Conservation (phyloP, 2,888 invertebrate genomes). For the Andrena flavipes region DNA sequence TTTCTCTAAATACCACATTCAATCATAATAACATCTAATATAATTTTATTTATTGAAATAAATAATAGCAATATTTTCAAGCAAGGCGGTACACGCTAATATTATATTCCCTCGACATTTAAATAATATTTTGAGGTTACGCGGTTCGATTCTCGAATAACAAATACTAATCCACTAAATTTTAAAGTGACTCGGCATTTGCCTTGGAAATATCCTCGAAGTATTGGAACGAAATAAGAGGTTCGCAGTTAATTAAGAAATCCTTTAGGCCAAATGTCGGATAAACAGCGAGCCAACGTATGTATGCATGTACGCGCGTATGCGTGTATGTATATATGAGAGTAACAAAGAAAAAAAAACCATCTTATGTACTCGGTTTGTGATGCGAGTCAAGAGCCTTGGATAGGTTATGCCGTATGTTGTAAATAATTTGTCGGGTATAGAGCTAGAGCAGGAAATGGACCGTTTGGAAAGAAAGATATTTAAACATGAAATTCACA, state of each 20-base stretch:
- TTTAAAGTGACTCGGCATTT: constrained; percentile 2
- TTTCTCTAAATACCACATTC: constrained; percentile 1
- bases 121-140: constrained; percentile 29
- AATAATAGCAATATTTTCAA: neutral
- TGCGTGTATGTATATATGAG: no score
- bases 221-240: constrained; percentile 17
- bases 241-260: constrained; percentile 6
- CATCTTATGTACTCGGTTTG: constrained; percentile 38
- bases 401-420: constrained; percentile 64
- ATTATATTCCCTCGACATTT: constrained; percentile 6
- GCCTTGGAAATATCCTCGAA: constrained; percentile 15
- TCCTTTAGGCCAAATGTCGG: constrained; percentile 13
- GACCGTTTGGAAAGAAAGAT: neutral
- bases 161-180: constrained; percentile 16
- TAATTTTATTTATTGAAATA: neutral
- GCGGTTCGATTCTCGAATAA: constrained; percentile 39
- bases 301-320: no score
- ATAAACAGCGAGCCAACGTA: constrained; percentile 49
- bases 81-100: neutral
- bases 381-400: constrained; percentile 21
- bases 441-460: constrained; percentile 10
- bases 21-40: neutral
- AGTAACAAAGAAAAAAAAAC: constrained; percentile 22
- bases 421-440: constrained; percentile 23
- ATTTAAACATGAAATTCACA: constrained; percentile 37